These are phyloP conservation scores for Ammospiza caudacuta DNA, from an alignment of 2,113 vertebrate species.

Conservation along the genomic window DNA sequence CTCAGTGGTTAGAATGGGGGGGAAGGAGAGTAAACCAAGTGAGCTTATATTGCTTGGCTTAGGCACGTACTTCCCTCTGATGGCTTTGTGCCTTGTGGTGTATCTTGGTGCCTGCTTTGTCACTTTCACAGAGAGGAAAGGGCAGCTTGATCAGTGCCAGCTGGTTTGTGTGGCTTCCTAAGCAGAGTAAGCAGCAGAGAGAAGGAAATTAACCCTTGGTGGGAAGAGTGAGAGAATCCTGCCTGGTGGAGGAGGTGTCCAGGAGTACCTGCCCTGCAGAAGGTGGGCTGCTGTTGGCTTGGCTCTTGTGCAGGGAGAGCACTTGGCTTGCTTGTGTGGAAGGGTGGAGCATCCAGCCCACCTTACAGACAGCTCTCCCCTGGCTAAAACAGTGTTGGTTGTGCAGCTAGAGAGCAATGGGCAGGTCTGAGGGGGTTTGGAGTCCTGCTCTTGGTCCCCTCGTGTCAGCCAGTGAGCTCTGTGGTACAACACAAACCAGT, in stretches of 20 bases:
- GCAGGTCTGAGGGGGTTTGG: not conserved
- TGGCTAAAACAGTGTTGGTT: not conserved
- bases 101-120: not conserved
- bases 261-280: not conserved
- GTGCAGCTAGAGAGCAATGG: not conserved
- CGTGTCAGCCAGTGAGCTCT: not conserved
- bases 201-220: not conserved
- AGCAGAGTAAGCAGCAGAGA: not conserved
- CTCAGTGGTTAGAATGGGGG: not conserved
- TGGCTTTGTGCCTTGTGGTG: not conserved
- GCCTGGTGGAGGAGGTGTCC: not conserved
- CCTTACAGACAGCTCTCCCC: not conserved
- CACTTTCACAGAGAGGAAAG: not conserved
- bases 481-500: not conserved
- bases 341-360: not conserved
- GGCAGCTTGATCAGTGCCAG: not conserved
- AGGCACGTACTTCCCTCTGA: not conserved
- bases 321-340: not conserved
- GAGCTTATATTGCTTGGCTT: not conserved
- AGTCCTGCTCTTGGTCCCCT: not conserved
- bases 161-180: not conserved
- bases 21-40: not conserved
- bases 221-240: not conserved
- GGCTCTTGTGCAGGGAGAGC: accelerated
- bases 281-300: not conserved